phyloP scores from a whole-genome alignment of 35 echinoderm and acorn worm species.

The Apostichopus californicus region DNA sequence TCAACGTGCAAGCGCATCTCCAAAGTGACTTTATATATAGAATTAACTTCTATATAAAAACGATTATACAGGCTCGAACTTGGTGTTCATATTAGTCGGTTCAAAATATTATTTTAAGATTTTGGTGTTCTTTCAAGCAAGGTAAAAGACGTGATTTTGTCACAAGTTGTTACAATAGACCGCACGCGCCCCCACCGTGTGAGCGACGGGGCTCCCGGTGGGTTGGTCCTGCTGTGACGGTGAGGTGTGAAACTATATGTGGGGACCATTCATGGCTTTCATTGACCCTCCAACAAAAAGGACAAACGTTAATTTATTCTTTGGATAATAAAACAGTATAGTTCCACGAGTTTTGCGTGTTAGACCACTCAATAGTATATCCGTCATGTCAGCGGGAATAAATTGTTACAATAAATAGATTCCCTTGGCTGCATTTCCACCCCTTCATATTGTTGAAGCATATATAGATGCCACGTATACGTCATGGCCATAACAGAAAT shows the following conservation, averaged over 20 bases:
- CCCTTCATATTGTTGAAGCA: no score
- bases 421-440: no score
- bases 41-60: no score
- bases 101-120: slow-evolving; percentile 2
- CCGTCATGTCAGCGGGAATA: no score
- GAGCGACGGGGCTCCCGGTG: neutral
- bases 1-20: neutral
- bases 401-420: no score
- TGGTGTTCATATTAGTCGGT: no score
- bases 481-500: no score
- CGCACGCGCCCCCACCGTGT: neutral
- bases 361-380: no score
- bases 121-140: neutral
- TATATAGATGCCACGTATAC: no score
- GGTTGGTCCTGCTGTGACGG: neutral
- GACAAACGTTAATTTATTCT: neutral
- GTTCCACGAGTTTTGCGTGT: no score
- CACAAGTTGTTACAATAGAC: neutral
- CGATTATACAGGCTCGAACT: no score
- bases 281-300: neutral
- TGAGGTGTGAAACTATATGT: neutral
- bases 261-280: neutral
- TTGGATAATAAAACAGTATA: no score
- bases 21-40: neutral
- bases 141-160: neutral